Evolutionary conservation across 2,113 vertebrate species (phyloP), one percentile per base, ranked within the genome.

Genomic region (Mobula hypostoma): DNA sequence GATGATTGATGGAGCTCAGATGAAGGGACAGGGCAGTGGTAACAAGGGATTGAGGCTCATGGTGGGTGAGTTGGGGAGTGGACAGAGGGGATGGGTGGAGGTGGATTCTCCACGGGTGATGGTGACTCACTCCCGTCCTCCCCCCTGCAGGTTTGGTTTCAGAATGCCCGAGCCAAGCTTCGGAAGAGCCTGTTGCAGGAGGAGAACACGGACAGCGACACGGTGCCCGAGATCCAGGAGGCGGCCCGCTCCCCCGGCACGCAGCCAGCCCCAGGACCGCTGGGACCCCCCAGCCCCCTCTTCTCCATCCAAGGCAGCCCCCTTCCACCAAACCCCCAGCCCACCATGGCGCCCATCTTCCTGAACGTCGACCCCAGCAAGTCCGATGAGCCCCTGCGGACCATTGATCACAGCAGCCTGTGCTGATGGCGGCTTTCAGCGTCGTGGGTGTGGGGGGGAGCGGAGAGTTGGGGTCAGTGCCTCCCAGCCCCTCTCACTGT

Each of bases 91-190:
- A 15, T 15, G 36, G 15, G 12, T 19, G 1, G 14, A 12, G 32
- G 15, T 11, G 79, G 12, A 77, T 27, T 11, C 48, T 48, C 48
- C 48, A 48, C 48, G 0, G 48, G 3, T 48, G 48, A 48, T 48
- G 48, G 1, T 48, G 48, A 70, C 17, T 2, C 8, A 2, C 48
- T 48, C 68, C 68, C 68, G 2, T 17, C 9, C 68, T 14, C 7
- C 68, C 15, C 68, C 68, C 68, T 88, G 79, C 90, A 97, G 97
- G 97, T 97, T 94, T 97, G 97, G 97, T 97, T 97, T 95, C 97
- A 97, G 94, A 97, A 97, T 1, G 97, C 97, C 40, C 95, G 96
- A 15, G 97, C 97, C 94, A 97, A 97, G 94, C 95, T 97, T 9
- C 95, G 96, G 15, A 96, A 96, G 0, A 95, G 96, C 36, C 95